Evolutionary conservation across 2,888 invertebrate genomes (phyloP).

Genomic region (Orchestes rusci): DNA sequence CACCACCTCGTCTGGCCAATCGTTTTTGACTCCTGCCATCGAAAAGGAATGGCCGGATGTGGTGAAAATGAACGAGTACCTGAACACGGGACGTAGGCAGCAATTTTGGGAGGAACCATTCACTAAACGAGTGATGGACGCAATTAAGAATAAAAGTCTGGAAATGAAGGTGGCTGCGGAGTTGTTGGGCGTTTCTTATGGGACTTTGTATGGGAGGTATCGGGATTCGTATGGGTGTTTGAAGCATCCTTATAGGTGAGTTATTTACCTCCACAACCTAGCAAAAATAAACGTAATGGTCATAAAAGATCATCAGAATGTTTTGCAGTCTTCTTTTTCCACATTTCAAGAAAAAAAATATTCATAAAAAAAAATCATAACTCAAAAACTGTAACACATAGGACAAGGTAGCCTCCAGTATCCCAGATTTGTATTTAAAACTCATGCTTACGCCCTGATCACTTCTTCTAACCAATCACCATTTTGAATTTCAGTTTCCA

Average conservation of each 20-base stretch:
- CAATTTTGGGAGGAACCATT: conserved; percentile 93
- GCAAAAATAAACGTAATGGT: too few species aligned
- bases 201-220: conserved; percentile 83
- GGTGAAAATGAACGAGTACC: conserved; percentile 78
- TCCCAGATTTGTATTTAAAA: too few species aligned
- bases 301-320: too few species aligned
- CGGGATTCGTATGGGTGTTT: conserved; percentile 83
- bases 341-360: too few species aligned
- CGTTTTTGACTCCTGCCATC: conserved; percentile 40
- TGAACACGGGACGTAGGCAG: conserved; percentile 76
- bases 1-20: conserved; percentile 32
- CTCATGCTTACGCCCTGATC: too few species aligned
- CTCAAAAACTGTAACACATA: too few species aligned
- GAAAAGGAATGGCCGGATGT: conserved; percentile 57
- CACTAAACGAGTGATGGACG: conserved; percentile 82
- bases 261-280: too few species aligned
- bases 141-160: conserved; percentile 80
- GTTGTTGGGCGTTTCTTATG: conserved; percentile 83
- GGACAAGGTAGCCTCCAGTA: too few species aligned
- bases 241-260: conserved; percentile 77
- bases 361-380: too few species aligned
- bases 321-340: too few species aligned
- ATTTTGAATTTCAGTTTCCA: conserved; percentile 25
- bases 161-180: conserved; percentile 93
- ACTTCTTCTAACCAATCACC: too few species aligned